Evolutionary conservation across 2,797 vertebrate genomes (phyloP).

Genomic region (Scomberomorus guttatus): DNA sequence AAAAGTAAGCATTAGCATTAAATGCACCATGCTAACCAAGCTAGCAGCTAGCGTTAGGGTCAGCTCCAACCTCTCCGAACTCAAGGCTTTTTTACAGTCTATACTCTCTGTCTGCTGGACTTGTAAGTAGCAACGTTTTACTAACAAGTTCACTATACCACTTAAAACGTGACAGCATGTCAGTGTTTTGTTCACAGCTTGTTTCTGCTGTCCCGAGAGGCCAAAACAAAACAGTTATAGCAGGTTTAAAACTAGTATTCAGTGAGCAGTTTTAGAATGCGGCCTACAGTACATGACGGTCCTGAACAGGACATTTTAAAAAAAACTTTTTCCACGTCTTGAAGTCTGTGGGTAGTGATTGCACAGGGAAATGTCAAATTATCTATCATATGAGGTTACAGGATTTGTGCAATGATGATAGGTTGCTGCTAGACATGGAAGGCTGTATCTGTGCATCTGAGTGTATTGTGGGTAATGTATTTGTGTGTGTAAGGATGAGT

Average conservation of each 20-base stretch:
- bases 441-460: conserved; percentile 32
- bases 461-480: conserved; percentile 40
- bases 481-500: conserved; percentile 17
- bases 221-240: background rate
- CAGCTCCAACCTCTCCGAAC: no score
- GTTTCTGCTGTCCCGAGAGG: background rate
- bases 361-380: conserved; percentile 51
- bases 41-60: no score
- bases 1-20: no score
- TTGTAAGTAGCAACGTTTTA: no score
- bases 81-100: no score
- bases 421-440: conserved; percentile 31
- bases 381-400: conserved; percentile 49
- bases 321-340: conserved; percentile 18
- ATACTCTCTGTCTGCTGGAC: no score
- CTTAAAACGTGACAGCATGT: no score
- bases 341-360: conserved; percentile 33
- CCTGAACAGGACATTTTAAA: background rate
- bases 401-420: conserved; percentile 51
- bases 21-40: no score
- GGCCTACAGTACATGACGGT: background rate
- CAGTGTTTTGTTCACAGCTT: no score
- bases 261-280: background rate
- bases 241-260: background rate
- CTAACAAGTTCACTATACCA: no score